These are phyloP conservation scores for Mycetomoellerius zeteki DNA, from an alignment of 1,140 invertebrate species.

Conservation along the genomic window DNA sequence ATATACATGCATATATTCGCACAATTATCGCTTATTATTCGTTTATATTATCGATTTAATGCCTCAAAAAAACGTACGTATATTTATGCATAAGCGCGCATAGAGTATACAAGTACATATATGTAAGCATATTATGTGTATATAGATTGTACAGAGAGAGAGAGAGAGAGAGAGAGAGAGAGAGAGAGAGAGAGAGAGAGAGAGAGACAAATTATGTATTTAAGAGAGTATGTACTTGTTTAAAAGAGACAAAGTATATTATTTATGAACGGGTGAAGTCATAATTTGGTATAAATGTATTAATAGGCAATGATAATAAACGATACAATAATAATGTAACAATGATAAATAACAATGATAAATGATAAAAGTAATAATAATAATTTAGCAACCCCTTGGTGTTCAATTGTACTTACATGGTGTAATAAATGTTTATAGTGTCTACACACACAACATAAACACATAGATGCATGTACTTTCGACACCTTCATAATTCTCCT, in stretches of 20 bases:
- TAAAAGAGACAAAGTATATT: conserved; percentile 74
- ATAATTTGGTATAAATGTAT: conserved; percentile 73
- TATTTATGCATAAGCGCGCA: conserved; percentile 15
- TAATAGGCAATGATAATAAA: conserved; percentile 62
- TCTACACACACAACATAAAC: conserved; percentile 51
- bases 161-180: conserved; percentile 47
- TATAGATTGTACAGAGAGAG: conserved; percentile 81
- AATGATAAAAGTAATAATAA: conserved; percentile 79
- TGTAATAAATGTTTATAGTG: conserved; percentile 86
- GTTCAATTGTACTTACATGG: conserved; percentile 86
- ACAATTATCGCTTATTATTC: conserved; percentile 26
- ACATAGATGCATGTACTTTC: conserved; percentile 52
- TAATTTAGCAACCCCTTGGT: conserved; percentile 84
- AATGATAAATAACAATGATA: conserved; percentile 53
- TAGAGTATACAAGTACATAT: conserved; percentile 27
- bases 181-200: neutral
- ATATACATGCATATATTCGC: neutral
- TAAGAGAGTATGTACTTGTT: conserved; percentile 78
- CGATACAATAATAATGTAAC: conserved; percentile 62
- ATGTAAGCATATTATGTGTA: conserved; percentile 69
- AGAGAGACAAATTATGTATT: conserved; percentile 72
- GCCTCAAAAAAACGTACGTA: conserved; percentile 31
- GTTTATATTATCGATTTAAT: conserved; percentile 51
- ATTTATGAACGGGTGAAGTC: conserved; percentile 77
- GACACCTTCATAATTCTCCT: neutral